Evolutionary conservation across 2,797 vertebrate genomes (phyloP), one percentile per base, ranked within the genome.

Genomic region (Emys orbicularis): DNA sequence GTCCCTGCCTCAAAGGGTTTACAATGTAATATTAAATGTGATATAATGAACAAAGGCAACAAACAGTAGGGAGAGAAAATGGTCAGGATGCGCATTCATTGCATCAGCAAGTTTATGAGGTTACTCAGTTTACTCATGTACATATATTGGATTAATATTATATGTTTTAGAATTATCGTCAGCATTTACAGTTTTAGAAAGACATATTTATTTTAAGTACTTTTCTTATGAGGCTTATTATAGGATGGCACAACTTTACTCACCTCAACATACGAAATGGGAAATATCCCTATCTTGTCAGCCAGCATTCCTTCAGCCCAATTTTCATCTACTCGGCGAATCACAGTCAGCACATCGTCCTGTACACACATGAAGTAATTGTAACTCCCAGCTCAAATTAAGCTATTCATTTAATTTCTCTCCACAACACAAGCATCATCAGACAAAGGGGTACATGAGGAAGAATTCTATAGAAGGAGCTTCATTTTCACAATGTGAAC

Each of bases 281-380:
- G 99, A 94, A 99, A 99, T 98, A 99, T 99, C 97, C 99, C 99
- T 98, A 99, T 99, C 98, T 99, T 99, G 98, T 99, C 99, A 96
- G 99, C 99, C 98, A 99, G 98, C 99, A 99, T 99, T 97, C 99
- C 99, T 98, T 99, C 99, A 49, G 99, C 99, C 99, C 99, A 99
- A 98, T 99, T 99, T 96, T 99, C 99, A 98, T 99, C 99, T 96
- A 99, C 99, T 91, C 99, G 98, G 82, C 99, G 99, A 98, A 99
- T 99, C 97, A 99, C 99, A 44, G 99, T 99, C 97, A 99, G 98
- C 97, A 99, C 99, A 95, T 99, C 99, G 84, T 99, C 99, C 99
- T 99, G 97, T 88, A 96, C 87, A 96, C 97, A 98, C 84, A 97
- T 79, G 29, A 77, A 96, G 89, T 57, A 65, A 86, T 98, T 88